Evolutionary conservation across 92 coral and sea anemone species (phyloP).

Genomic region (Zoanthus solanderi): DNA sequence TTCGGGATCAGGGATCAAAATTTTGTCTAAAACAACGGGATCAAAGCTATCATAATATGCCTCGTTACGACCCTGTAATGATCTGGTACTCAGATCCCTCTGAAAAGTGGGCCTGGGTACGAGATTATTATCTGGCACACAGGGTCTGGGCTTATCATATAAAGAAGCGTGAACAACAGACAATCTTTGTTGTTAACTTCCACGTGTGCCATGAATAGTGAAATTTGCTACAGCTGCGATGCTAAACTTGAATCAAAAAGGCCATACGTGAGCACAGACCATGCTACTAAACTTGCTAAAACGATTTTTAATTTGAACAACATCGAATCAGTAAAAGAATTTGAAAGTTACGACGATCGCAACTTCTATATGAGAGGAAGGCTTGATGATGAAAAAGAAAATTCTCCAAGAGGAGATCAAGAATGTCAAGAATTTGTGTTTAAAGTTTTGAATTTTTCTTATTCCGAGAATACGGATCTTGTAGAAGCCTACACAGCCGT

Average conservation of each 20-base stretch:
- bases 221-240: conserved; percentile 22
- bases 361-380: conserved; percentile 38
- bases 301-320: conserved; percentile 13
- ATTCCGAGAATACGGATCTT: conserved; percentile 36
- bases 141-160: too few species aligned
- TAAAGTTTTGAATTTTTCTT: conserved; percentile 35
- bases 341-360: conserved; percentile 36
- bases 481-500: conserved; percentile 33
- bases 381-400: not conserved
- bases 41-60: too few species aligned
- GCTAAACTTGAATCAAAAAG: conserved; percentile 34
- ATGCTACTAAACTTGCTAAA: conserved; percentile 21
- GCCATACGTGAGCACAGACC: conserved; percentile 26
- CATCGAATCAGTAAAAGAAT: not conserved
- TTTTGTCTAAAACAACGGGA: too few species aligned
- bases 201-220: not conserved
- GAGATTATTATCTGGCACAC: too few species aligned
- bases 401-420: not conserved
- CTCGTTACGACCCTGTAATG: too few species aligned
- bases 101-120: too few species aligned
- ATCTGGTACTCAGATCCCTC: too few species aligned
- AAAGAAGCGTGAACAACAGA: too few species aligned
- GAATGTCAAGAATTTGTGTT: conserved; percentile 18
- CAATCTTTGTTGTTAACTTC: too few species aligned
- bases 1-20: too few species aligned